These are phyloP conservation scores for Drosophila prolongata DNA, from an alignment of 2,888 invertebrate species.

Conservation along the genomic window DNA sequence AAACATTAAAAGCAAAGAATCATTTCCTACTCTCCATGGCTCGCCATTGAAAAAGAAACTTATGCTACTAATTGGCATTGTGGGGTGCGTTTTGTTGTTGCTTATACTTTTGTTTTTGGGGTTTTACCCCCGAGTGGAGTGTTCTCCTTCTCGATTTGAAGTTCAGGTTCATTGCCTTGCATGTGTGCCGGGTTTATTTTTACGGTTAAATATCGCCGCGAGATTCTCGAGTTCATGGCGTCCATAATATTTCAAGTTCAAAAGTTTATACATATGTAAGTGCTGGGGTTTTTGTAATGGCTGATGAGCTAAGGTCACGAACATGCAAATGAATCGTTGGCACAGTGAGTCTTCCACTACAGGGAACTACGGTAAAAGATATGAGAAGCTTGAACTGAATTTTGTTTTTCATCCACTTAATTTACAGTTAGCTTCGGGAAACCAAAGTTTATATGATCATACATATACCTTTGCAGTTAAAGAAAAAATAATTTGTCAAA, in stretches of 20 bases:
- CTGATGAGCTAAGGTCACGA: slow-evolving; percentile 38
- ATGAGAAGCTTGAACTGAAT: neutral
- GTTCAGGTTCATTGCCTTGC: slow-evolving; percentile 80
- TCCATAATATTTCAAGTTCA: slow-evolving; percentile 51
- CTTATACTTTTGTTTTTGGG: slow-evolving; percentile 39
- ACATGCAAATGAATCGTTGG: slow-evolving; percentile 23
- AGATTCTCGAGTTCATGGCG: slow-evolving; percentile 12
- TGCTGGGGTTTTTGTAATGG: slow-evolving; percentile 1
- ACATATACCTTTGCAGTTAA: too few relatives aligned
- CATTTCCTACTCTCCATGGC: slow-evolving; percentile 4
- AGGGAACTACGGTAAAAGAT: neutral
- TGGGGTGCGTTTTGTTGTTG: slow-evolving; percentile 10
- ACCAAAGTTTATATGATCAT: too few relatives aligned
- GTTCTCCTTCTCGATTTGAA: slow-evolving; percentile 46
- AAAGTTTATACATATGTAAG: slow-evolving; percentile 14
- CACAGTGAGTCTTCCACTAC: neutral
- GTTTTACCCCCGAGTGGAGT: slow-evolving; percentile 13
- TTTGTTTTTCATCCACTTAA: neutral
- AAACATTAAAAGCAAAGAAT: neutral
- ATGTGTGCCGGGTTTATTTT: slow-evolving; percentile 63
- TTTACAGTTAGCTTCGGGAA: too few relatives aligned
- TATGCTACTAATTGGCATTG: slow-evolving; percentile 63
- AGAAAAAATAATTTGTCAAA: too few relatives aligned
- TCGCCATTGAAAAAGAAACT: slow-evolving; percentile 63
- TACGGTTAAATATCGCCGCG: slow-evolving; percentile 44